These are phyloP conservation scores for Apodemia zela DNA, from an alignment of 2,888 invertebrate species.

Conservation along the genomic window DNA sequence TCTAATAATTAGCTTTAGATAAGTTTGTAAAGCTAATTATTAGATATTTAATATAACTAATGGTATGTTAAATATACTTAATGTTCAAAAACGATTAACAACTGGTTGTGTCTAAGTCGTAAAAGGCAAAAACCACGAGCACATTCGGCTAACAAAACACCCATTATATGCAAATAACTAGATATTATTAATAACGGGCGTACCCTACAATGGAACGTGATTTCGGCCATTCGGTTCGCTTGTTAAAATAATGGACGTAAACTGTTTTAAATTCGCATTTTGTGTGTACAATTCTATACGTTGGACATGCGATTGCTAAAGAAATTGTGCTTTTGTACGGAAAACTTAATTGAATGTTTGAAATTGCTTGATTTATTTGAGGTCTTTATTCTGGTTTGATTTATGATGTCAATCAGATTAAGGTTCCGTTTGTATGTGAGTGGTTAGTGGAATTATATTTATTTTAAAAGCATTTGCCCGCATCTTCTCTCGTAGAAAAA, in stretches of 20 bases:
- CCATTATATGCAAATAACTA: constrained; percentile 41
- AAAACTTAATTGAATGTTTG: constrained; percentile 17
- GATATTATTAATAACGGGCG: constrained; percentile 34
- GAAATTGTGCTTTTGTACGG: constrained; percentile 10
- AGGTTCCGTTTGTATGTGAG: background rate
- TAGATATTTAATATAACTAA: too few relatives aligned
- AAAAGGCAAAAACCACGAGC: constrained; percentile 35
- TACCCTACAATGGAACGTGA: constrained; percentile 33
- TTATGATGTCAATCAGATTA: constrained; percentile 8
- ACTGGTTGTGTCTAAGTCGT: constrained; percentile 25
- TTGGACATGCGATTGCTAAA: constrained; percentile 31
- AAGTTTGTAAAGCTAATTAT: too few relatives aligned
- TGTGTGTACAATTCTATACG: constrained; percentile 24
- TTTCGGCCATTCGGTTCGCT: constrained; percentile 28
- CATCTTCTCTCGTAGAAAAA: too few relatives aligned
- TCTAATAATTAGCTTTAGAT: too few relatives aligned
- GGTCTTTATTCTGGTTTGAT: constrained; percentile 9
- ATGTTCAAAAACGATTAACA: background rate
- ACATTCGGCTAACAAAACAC: constrained; percentile 34
- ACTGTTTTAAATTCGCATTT: constrained; percentile 29
- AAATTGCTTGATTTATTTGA: constrained; percentile 10
- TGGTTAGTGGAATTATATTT: background rate
- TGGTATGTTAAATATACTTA: background rate
- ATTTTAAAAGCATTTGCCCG: too few relatives aligned
- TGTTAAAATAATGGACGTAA: constrained; percentile 31